phyloP scores from a whole-genome alignment of 2,797 vertebrate species.

The Chiloscyllium punctatum region DNA sequence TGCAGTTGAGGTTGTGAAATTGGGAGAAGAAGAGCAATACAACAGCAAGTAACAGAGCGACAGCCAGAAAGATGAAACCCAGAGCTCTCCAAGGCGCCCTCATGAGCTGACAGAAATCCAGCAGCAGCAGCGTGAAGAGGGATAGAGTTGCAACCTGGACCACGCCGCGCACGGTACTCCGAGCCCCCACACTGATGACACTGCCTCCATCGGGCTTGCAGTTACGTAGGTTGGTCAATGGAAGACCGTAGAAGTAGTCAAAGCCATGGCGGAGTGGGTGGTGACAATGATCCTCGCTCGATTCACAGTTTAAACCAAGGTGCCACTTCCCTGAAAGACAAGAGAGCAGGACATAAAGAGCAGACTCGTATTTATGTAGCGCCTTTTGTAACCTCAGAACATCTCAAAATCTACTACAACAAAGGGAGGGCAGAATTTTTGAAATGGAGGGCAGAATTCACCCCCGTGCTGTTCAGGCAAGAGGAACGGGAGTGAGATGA shows the following conservation, averaged over 20 bases:
- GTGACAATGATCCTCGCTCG: constrained; percentile 73
- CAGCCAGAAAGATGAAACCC: constrained; percentile 41
- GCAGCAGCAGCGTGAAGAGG: constrained; percentile 47
- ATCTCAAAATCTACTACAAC: not conserved
- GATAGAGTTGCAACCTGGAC: constrained; percentile 42
- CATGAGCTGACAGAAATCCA: constrained; percentile 50
- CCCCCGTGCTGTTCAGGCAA: no score
- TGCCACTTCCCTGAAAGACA: constrained; percentile 80
- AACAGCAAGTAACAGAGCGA: not conserved
- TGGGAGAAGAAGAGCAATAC: constrained; percentile 51
- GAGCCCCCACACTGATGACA: constrained; percentile 51
- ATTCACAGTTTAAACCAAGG: constrained; percentile 73
- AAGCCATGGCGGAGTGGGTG: constrained; percentile 80
- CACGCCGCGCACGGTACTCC: constrained; percentile 41
- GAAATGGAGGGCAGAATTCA: not conserved
- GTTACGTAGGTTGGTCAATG: constrained; percentile 74
- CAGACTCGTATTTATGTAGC: not conserved
- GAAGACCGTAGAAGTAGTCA: constrained; percentile 74
- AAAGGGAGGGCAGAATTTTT: no score
- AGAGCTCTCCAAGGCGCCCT: constrained; percentile 43
- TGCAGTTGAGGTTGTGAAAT: constrained; percentile 71
- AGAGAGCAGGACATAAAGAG: not conserved
- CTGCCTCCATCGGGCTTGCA: constrained; percentile 69
- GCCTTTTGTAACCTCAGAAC: not conserved
- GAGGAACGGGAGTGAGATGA: no score